Base-by-base conservation (phyloP, 2,888 invertebrate genomes). In the Leptinotarsa peninsularis region DNA sequence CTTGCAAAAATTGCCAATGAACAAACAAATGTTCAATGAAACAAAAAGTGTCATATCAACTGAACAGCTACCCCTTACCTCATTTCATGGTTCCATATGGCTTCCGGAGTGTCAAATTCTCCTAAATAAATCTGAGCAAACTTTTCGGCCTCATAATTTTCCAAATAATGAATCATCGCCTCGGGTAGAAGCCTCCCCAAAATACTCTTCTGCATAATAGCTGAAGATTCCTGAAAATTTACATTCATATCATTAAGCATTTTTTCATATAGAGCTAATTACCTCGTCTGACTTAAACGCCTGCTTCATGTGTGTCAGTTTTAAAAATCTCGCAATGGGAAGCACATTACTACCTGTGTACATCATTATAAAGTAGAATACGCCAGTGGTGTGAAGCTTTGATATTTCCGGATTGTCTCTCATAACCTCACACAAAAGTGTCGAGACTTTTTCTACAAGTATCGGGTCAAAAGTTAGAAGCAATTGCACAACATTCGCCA, bases 1-100 rank as follows among this genome's bases (percentile, higher is more conserved):
- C 43, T 43, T 43, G 1, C 0, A 43, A 43, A 43, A 10, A 43
- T 43, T 43, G 43, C 10, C 43, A 43, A 10, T 10, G 43, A 10
- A 43, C 43, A 43, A 43, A 13, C 43, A 43, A 43, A 43, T 43
- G 1, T 43, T 43, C 43, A 43, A 43, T 10, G 10, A 43, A 43
- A 43, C 43, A 43, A 43, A 2, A 43, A 43, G 10, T 43, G 43
- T 43, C 43, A 10, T 43, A 43, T 43, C 43, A 43, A 43, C 43
- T 43, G 13, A 43, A 43, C 10, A 43, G 10, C 43, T 43, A 2
- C 10, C 43, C 3, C 43, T 43, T 10, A 93, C 94, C 95, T 93
- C 99, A 99, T 99, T 89, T 98, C 98, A 0, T 94, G 93, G 87
- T 96, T 99, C 99, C 99, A 99, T 80, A 99, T 99, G 0, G 98